Conservation (phyloP, 1,140 invertebrate species). For the Penaeus indicus region DNA sequence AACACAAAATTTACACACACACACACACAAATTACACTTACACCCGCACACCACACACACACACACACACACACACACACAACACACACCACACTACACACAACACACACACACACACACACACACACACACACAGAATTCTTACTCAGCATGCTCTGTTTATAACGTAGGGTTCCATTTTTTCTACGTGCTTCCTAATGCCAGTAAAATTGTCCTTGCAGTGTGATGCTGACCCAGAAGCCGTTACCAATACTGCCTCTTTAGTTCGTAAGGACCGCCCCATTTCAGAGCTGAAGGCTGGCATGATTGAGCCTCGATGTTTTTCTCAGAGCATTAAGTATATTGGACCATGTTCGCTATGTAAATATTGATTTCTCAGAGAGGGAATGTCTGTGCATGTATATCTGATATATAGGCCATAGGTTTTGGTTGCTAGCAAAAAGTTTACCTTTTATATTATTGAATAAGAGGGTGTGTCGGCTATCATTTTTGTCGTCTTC, state of each 20-base stretch:
- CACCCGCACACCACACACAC: too few relatives aligned
- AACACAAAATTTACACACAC: too few relatives aligned
- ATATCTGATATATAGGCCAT: not conserved
- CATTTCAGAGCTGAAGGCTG: conserved; percentile 84
- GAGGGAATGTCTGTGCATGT: not conserved
- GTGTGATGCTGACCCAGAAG: conserved; percentile 97
- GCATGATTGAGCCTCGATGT: conserved; percentile 95
- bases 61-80: too few relatives aligned
- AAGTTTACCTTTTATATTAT: too few relatives aligned
- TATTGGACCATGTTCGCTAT: conserved; percentile 68
- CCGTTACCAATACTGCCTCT: conserved; percentile 95
- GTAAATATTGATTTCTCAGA: not conserved
- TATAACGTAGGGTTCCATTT: not conserved
- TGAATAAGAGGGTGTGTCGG: too few relatives aligned
- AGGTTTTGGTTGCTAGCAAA: not conserved
- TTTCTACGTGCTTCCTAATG: not conserved
- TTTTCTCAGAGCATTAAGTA: conserved; percentile 80
- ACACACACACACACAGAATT: too few relatives aligned
- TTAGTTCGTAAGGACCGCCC: conserved; percentile 96
- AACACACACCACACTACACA: too few relatives aligned
- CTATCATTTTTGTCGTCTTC: too few relatives aligned
- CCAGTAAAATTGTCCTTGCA: conserved; percentile 69
- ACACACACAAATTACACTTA: too few relatives aligned
- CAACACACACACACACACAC: too few relatives aligned
- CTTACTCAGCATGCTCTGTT: too few relatives aligned